Evolutionary conservation across 2,888 invertebrate genomes (phyloP).

Genomic region (Agriopis leucophaearia): DNA sequence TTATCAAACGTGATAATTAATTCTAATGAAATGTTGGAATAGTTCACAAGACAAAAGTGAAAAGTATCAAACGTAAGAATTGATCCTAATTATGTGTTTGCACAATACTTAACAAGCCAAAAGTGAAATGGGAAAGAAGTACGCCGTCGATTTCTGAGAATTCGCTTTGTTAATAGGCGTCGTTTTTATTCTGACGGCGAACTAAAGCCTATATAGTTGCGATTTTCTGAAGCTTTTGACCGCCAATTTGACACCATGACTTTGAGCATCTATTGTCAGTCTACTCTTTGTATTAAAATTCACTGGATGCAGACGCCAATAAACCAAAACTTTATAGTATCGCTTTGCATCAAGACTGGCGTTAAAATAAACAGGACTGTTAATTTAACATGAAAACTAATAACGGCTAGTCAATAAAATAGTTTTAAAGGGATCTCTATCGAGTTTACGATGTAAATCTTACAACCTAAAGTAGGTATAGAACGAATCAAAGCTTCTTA

Average conservation of each 20-base stretch:
- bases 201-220: not conserved
- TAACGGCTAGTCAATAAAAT: not conserved
- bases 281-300: not conserved
- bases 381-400: not conserved
- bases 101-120: not conserved
- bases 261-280: not conserved
- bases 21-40: conserved; percentile 39
- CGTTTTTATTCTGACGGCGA: not conserved
- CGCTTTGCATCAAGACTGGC: not conserved
- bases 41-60: conserved; percentile 19
- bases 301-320: not conserved
- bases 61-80: conserved; percentile 12
- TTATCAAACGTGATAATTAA: conserved; percentile 39
- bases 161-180: not conserved
- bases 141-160: conserved; percentile 8
- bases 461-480: not conserved
- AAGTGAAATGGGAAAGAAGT: conserved; percentile 26
- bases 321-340: not conserved
- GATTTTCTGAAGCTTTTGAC: conserved; percentile 3
- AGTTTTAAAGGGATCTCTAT: conserved; percentile 28
- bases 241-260: not conserved
- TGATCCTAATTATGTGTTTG: conserved; percentile 5
- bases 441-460: conserved; percentile 49
- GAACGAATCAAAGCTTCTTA: not conserved
- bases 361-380: not conserved